A percentile compares a stretch with the other conserved stretches of the same genome.
Conservation (phyloP, 1,140 invertebrate genomes). For the Calliopsis andreniformis region DNA sequence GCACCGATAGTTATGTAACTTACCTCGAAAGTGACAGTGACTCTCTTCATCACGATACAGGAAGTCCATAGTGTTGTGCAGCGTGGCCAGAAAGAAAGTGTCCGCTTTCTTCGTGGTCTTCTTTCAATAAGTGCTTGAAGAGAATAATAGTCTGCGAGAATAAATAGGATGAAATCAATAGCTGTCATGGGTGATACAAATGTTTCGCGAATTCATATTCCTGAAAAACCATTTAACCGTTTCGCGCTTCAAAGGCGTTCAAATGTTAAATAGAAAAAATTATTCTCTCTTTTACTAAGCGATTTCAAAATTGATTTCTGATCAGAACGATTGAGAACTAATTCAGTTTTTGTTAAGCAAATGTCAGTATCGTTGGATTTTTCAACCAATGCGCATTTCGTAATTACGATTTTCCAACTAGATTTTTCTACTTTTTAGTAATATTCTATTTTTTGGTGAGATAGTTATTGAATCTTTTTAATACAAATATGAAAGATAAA, state of each 20-base stretch:
- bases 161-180: conserved; percentile 3
- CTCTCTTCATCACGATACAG: conserved; percentile 83
- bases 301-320: too few species aligned
- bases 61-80: conserved; percentile 83
- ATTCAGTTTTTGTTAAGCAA: too few species aligned
- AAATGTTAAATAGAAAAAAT: not conserved
- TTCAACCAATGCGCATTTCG: too few species aligned
- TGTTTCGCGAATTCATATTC: not conserved
- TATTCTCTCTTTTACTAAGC: not conserved
- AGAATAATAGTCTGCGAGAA: conserved; percentile 41
- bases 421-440: too few species aligned
- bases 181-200: not conserved
- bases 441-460: too few species aligned
- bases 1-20: conserved; percentile 93
- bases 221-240: not conserved
- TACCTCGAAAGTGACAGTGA: conserved; percentile 91
- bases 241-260: not conserved
- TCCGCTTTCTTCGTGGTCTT: conserved; percentile 57
- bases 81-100: conserved; percentile 52
- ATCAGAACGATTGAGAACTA: too few species aligned
- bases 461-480: too few species aligned
- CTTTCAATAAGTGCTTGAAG: conserved; percentile 50
- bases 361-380: too few species aligned
- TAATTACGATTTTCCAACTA: too few species aligned
- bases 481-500: too few species aligned